phyloP scores from a whole-genome alignment of 2,888 invertebrate species.

The Drosophila leonis region DNA sequence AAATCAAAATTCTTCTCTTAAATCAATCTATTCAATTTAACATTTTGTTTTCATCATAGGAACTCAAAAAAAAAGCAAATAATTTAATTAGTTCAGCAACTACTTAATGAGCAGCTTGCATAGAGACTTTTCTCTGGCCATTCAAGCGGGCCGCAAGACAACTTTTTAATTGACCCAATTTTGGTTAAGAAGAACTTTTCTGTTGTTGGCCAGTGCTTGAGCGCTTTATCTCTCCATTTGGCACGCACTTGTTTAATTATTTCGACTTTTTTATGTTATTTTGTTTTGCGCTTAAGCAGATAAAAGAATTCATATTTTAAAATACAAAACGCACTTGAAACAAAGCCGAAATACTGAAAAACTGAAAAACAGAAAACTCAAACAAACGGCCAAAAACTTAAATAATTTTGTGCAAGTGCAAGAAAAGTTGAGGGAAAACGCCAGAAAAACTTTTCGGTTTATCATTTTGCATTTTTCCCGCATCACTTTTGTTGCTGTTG shows the following conservation, averaged over 20 bases:
- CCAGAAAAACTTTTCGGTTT: slow-evolving; percentile 58
- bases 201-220: slow-evolving; percentile 13
- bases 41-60: not conserved
- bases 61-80: not conserved
- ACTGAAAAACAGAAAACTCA: slow-evolving; percentile 61
- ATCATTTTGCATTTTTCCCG: slow-evolving; percentile 49
- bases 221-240: slow-evolving; percentile 50
- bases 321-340: slow-evolving; percentile 54
- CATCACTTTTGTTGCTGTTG: not conserved
- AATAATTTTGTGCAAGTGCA: slow-evolving; percentile 66
- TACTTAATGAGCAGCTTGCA: slow-evolving; percentile 18
- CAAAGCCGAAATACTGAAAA: slow-evolving; percentile 56
- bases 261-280: slow-evolving; percentile 5
- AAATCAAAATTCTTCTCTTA: slow-evolving; percentile 3
- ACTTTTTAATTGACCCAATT: slow-evolving; percentile 53
- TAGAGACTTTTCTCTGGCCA: slow-evolving; percentile 1
- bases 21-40: not conserved
- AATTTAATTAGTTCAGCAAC: slow-evolving; percentile 8
- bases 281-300: not conserved
- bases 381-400: slow-evolving; percentile 71
- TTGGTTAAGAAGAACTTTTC: slow-evolving; percentile 10
- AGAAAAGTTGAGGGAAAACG: slow-evolving; percentile 61
- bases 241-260: slow-evolving; percentile 46
- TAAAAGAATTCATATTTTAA: slow-evolving; percentile 39
- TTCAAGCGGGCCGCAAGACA: slow-evolving; percentile 24